A percentile compares a stretch with the other conserved stretches of the same genome.
phyloP scores from a whole-genome alignment of 2,113 vertebrate species.

The Gallinago media region DNA sequence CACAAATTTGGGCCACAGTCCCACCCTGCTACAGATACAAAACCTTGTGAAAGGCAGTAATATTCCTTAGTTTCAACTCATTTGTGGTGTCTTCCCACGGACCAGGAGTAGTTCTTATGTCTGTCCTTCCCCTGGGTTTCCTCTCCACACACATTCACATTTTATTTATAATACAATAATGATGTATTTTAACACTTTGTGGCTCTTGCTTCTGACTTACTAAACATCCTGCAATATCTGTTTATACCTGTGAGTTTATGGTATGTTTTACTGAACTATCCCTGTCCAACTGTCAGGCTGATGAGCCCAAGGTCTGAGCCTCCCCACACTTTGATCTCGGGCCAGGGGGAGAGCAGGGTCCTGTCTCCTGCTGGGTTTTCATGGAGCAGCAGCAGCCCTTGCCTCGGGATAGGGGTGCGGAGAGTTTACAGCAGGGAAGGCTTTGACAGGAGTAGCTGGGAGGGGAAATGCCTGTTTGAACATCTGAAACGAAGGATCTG shows the following conservation, averaged over 20 bases:
- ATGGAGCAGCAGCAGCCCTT: background rate
- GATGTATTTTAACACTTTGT: background rate
- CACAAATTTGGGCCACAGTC: background rate
- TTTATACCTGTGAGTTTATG: background rate
- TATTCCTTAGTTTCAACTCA: background rate
- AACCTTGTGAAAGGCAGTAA: background rate
- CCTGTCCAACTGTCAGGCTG: conserved; percentile 1
- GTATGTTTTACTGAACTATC: background rate
- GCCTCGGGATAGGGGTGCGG: conserved; percentile 62
- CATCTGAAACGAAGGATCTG: conserved; percentile 53
- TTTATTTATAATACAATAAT: background rate
- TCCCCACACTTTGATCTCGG: conserved; percentile 56
- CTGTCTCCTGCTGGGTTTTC: background rate
- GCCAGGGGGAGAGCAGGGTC: background rate
- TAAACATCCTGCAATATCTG: background rate
- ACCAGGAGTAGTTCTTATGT: background rate
- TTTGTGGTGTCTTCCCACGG: background rate
- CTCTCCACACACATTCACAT: background rate
- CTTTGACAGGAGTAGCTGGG: conserved; percentile 62
- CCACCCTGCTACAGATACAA: background rate
- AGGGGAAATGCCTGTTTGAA: conserved; percentile 63
- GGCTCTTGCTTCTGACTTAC: background rate
- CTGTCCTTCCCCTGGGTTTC: background rate
- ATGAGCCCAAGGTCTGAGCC: conserved; percentile 15
- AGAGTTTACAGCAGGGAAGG: conserved; percentile 43